A percentile compares a stretch with the other conserved stretches of the same genome.
Evolutionary conservation across 2,113 vertebrate genomes (phyloP).

Genomic region (Heteronetta atricapilla): DNA sequence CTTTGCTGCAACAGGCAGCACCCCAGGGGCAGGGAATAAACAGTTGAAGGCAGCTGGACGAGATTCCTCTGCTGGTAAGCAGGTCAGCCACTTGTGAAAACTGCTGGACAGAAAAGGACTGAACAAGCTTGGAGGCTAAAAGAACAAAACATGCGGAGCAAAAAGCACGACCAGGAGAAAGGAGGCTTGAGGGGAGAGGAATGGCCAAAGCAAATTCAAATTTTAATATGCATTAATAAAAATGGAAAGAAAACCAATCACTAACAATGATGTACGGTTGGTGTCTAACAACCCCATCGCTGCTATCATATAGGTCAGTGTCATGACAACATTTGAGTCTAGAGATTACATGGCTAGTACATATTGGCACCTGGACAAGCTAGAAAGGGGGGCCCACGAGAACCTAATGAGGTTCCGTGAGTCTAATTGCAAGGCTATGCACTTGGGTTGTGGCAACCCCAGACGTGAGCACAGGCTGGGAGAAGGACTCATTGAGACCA

Average conservation of each 20-base stretch:
- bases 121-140: neutral
- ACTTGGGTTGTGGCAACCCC: too few species aligned
- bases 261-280: neutral
- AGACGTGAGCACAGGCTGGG: too few species aligned
- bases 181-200: neutral
- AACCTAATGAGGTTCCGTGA: too few species aligned
- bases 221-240: neutral
- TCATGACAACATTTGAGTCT: conserved; percentile 1
- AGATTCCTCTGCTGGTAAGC: neutral
- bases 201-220: neutral
- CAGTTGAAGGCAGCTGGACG: neutral
- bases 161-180: neutral
- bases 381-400: too few species aligned
- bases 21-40: neutral
- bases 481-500: too few species aligned
- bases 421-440: too few species aligned
- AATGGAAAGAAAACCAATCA: neutral
- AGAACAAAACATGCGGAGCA: neutral
- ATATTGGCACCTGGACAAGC: neutral
- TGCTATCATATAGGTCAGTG: neutral
- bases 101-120: neutral
- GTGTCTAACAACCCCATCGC: neutral
- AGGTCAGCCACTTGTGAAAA: neutral
- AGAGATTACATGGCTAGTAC: conserved; percentile 16
- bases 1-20: neutral